Base-by-base conservation (phyloP, 1,140 invertebrate species). In the Dendroctonus valens region DNA sequence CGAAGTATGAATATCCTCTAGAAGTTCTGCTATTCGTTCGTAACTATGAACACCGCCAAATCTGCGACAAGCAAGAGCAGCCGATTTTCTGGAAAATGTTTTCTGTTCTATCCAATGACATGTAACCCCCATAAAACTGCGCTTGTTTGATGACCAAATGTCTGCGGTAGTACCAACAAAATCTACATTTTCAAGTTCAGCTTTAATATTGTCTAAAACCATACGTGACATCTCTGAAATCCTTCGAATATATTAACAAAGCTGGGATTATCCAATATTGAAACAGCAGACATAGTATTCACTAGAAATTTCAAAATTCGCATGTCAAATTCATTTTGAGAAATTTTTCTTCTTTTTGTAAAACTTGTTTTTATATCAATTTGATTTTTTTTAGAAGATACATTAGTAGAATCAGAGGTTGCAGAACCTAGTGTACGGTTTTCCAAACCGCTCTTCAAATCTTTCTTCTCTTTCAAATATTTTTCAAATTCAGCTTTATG, bases 41-140 rank as follows among this genome's bases (percentile, higher is more conserved):
- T 69, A 71, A 14, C 67, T 53, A 54, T 75, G 73, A 15, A 7
- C 64, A 44, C 69, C 72, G n/a, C 40, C 41, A 60, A 76, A 71
- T 41, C 73, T 63, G 49, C 61, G 15, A 61, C 68, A 70, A 39
- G 63, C 68, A 12, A 69, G 41, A 54, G 68, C 59, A 11, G 38
- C 58, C 41, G 70, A 69, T 26, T 64, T 55, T 50, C 68, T 51
- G 48, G 58, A 44, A 15, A 7, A 53, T 8, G 14, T 5, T 7
- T 60, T 65, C 7, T 57, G 26, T 48, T 52, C 60, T 39, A 72
- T 58, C 62, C 68, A 72, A 51, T 69, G 68, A 14, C 54, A 57
- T 9, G 54, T 57, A 5, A 57, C 41, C n/a, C 54, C 62, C 9
- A 72, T 48, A 55, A 69, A 69, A 49, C 67, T 67, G 39, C 64